Conservation (phyloP, 2,888 invertebrate genomes). For the Parnassius smintheus region DNA sequence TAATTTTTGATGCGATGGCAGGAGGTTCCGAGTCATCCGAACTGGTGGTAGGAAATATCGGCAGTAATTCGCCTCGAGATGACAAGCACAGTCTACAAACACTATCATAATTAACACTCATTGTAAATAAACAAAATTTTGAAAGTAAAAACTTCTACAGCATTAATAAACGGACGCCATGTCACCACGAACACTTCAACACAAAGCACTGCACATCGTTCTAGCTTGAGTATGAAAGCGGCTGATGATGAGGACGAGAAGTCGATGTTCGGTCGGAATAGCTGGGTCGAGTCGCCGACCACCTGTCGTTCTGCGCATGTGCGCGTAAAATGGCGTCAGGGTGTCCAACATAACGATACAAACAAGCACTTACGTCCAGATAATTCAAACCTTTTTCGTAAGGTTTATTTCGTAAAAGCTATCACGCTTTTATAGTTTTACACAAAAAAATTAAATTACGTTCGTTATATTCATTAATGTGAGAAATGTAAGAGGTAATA, state of each 20-base stretch:
- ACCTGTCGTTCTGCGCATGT: conserved; percentile 82
- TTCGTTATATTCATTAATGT: not conserved
- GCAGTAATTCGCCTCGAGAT: conserved; percentile 81
- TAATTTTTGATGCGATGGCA: conserved; percentile 83
- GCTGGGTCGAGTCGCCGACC: conserved; percentile 78
- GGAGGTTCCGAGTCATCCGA: conserved; percentile 76
- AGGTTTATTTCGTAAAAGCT: no score
- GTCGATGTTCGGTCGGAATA: conserved; percentile 78
- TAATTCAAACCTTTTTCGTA: conserved; percentile 43
- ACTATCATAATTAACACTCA: conserved; percentile 78
- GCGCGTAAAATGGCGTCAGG: conserved; percentile 73
- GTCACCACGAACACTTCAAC: conserved; percentile 79
- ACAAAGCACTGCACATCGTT: conserved; percentile 79
- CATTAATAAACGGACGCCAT: conserved; percentile 76
- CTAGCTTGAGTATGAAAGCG: conserved; percentile 78
- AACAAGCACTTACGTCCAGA: conserved; percentile 51
- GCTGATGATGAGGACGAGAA: conserved; percentile 82
- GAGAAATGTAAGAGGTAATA: no score
- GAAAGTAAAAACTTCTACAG: conserved; percentile 50
- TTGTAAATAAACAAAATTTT: conserved; percentile 75
- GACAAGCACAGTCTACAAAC: conserved; percentile 84
- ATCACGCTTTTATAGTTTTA: not conserved
- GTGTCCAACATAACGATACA: conserved; percentile 59
- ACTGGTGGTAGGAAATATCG: conserved; percentile 82
- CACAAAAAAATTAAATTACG: not conserved